These are phyloP conservation scores for Rousettus madagascariensis DNA, from an alignment of 2,797 vertebrate species.

Conservation along the genomic window DNA sequence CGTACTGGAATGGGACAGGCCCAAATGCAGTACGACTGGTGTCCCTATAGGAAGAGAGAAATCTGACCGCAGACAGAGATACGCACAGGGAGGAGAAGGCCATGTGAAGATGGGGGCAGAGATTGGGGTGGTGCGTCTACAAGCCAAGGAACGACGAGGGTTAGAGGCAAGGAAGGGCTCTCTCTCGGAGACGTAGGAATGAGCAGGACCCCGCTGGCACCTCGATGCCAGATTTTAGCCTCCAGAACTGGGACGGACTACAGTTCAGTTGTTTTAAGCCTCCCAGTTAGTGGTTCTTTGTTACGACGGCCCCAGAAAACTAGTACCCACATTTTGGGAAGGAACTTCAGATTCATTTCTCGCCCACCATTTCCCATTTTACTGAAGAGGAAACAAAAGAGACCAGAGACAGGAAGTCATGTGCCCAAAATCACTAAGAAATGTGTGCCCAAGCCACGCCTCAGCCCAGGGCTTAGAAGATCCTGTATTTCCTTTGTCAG, in stretches of 20 bases:
- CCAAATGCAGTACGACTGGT: rapidly evolving
- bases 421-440: background rate
- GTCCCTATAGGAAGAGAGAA: background rate
- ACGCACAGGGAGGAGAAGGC: too few species aligned
- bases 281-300: rapidly evolving
- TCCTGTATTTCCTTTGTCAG: background rate
- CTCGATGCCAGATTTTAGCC: background rate
- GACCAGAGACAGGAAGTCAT: background rate
- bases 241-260: background rate
- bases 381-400: background rate
- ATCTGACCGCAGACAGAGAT: background rate
- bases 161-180: rapidly evolving
- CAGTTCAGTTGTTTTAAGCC: background rate
- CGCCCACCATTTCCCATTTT: background rate
- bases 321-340: background rate
- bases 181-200: too few species aligned
- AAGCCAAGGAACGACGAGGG: background rate
- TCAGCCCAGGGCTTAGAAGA: background rate
- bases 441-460: background rate
- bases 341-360: background rate
- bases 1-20: background rate
- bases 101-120: rapidly evolving
- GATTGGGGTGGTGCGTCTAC: rapidly evolving
- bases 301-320: background rate
- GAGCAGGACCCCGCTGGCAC: too few species aligned